Base-by-base conservation (phyloP, 2,113 vertebrate species). In the Uria lomvia region DNA sequence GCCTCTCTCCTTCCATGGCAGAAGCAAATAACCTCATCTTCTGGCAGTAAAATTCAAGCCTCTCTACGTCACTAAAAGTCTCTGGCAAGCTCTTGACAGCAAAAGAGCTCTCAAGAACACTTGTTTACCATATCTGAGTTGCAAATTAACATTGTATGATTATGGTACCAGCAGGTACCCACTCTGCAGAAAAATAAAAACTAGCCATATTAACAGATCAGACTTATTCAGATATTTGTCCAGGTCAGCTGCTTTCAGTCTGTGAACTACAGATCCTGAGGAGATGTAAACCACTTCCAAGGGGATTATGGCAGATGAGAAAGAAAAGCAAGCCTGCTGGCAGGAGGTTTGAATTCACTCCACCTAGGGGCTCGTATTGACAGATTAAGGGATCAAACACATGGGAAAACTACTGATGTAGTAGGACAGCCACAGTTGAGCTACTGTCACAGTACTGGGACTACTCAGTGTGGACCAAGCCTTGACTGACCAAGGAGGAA, bases 331-430 rank as follows among this genome's bases (percentile, higher is more conserved):
- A 94, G 65, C 18, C 27, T 67, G 45, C 66, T 76, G 75, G 71
- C 30, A 63, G 32, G 38, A 70, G 40, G 19, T 60, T 9, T 79
- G 43, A 84, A 71, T 75, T 78, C 52, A 22, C 26, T 78, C 59
- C 84, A 43, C 0, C 0, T 58, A 53, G 65, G 71, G 21, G 32
- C 23, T 66, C 1, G 0, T 5, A 36, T 52, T 78, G 52, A 5
- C 8, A 56, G 62, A 13, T 70, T 94, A 58, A 22, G 11, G 50
- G 45, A 73, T 36, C 11, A 29, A 62, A 66, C 53, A 21, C 6
- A 6, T 7, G 15, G n/a, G 34, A 72, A 21, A 82, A 88, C 62
- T 20, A 7, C 6, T 15, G 58, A 56, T 29, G 32, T 19, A 85
- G 60, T 9, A 42, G 77, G 71, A 40, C 3, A 0, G 65, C 32